These are phyloP conservation scores for Macquaria australasica DNA, from an alignment of 2,113 vertebrate genomes.

Conservation along the genomic window DNA sequence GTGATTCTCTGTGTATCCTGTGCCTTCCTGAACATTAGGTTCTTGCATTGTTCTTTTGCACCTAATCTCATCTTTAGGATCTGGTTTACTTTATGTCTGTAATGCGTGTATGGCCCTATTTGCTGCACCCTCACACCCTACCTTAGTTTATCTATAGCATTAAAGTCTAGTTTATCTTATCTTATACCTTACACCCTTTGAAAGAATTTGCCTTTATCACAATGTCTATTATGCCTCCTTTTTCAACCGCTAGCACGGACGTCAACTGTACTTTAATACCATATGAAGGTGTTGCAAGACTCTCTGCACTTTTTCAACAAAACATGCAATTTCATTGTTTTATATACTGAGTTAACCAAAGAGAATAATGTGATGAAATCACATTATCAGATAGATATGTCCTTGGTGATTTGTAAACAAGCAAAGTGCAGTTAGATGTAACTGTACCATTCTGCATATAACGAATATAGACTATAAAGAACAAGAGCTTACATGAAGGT, in stretches of 20 bases:
- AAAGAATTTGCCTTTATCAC: slow-evolving; percentile 3
- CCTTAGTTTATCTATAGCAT: not conserved
- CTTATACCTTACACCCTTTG: slow-evolving; percentile 1
- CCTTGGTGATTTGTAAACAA: not conserved
- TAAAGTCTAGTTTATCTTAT: not conserved
- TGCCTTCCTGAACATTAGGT: slow-evolving; percentile 1
- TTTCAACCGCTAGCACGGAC: not conserved
- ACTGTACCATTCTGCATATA: not conserved
- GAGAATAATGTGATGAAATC: slow-evolving; percentile 2
- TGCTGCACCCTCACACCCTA: slow-evolving; percentile 39
- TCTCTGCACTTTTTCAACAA: slow-evolving; percentile 34
- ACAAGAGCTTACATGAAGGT: slow-evolving; percentile 2
- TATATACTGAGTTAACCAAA: slow-evolving; percentile 47
- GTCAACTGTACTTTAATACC: not conserved
- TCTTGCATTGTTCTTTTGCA: slow-evolving; percentile 15
- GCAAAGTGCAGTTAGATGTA: slow-evolving; percentile 3
- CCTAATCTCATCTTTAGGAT: not conserved
- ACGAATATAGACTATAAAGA: not conserved
- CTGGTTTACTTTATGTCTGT: slow-evolving; percentile 3
- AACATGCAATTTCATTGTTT: not conserved
- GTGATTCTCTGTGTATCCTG: not conserved
- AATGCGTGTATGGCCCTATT: slow-evolving; percentile 6
- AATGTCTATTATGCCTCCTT: not conserved
- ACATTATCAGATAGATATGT: not conserved
- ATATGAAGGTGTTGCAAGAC: not conserved